Evolutionary conservation across 2,113 vertebrate genomes (phyloP), one percentile per base, ranked within the genome.

Genomic region (Cochlearius cochlearius): DNA sequence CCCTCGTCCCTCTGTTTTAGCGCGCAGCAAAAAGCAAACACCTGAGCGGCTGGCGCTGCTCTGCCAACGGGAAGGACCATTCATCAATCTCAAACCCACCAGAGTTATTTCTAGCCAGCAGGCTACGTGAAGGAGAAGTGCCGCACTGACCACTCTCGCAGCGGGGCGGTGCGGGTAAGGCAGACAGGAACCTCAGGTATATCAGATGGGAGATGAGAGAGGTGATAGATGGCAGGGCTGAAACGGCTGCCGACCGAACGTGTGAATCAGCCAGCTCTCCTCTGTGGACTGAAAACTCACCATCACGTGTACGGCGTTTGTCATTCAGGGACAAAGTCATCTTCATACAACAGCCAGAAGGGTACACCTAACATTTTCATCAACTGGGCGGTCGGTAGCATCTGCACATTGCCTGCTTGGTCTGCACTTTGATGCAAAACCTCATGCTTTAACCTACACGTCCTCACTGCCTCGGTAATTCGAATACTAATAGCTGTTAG

Each of bases 51-150:
- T 27, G 58, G 73, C 58, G 74, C 71, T 85, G 77, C 81, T 82
- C 67, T 15, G 2, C 59, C 3, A 2, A 50, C 4, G 21, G 69
- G 74, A 96, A 97, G 81, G 71, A 73, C 36, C 41, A 62, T 58
- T 67, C 72, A 67, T 49, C 86, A 58, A 5, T 49, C n/a, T 76
- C 45, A 55, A 94, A 83, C 79, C 79, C 88, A 74, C n/a, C 75
- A 71, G 63, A 74, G 86, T 59, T 95, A 96, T 95, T 97, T 97
- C 77, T 90, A 58, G 87, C 71, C 12, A 3, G 30, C 86, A 82
- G 68, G 15, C 86, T 62, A 94, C 12, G 58, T 23, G 73, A 97
- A 96, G 72, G 88, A 95, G 97, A 97, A 97, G 96, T 96, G 86
- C 73, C 0, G 9, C 71, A 38, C 32, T 45, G 96, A 69, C 77